These are phyloP conservation scores for Acholoe squamosa DNA, from an alignment of 2,888 invertebrate species.

Conservation along the genomic window DNA sequence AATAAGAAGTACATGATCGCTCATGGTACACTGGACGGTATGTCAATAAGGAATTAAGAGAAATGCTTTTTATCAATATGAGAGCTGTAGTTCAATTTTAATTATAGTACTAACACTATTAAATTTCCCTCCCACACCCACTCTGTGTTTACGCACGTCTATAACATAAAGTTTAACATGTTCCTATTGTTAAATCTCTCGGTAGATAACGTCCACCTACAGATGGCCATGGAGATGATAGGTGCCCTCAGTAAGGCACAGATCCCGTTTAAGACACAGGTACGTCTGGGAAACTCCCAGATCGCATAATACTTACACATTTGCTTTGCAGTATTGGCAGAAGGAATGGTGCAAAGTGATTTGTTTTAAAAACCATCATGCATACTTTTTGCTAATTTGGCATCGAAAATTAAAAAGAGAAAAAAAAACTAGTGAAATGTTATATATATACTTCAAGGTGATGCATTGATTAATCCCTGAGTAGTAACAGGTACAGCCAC, in stretches of 20 bases:
- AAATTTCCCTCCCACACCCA: too few relatives aligned
- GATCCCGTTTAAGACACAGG: constrained; percentile 37
- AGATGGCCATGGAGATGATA: constrained; percentile 27
- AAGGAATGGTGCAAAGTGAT: too few relatives aligned
- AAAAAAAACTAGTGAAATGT: not conserved
- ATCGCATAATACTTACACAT: too few relatives aligned
- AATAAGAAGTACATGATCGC: constrained; percentile 59
- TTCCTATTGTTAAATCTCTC: not conserved
- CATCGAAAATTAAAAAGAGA: not conserved
- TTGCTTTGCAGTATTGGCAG: too few relatives aligned
- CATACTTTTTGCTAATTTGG: too few relatives aligned
- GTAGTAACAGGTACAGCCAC: not conserved
- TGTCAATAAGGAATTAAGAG: too few relatives aligned
- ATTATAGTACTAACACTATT: too few relatives aligned
- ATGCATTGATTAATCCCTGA: not conserved
- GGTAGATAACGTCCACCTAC: constrained; percentile 44
- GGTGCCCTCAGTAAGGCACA: constrained; percentile 1
- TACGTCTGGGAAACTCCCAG: not conserved
- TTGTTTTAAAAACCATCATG: too few relatives aligned
- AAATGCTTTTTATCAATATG: too few relatives aligned
- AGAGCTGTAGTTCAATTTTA: too few relatives aligned
- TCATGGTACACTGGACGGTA: constrained; percentile 59
- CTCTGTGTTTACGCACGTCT: too few relatives aligned
- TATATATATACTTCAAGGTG: not conserved
- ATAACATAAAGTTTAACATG: too few relatives aligned